phyloP scores from a whole-genome alignment of 2,888 invertebrate species.

The Thereva nobilitata region DNA sequence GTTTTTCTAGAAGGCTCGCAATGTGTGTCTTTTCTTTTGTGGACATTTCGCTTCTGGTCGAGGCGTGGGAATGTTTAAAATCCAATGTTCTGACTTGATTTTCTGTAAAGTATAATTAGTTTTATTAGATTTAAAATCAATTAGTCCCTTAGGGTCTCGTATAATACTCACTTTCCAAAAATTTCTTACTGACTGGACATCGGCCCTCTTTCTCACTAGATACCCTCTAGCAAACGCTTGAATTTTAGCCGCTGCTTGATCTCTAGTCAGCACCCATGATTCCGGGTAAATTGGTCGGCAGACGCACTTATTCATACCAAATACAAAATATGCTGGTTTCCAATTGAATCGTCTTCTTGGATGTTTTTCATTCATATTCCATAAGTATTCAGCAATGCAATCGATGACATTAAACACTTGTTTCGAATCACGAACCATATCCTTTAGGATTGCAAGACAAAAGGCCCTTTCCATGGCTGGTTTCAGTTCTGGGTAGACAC shows the following conservation, averaged over 20 bases:
- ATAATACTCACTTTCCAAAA: conserved; percentile 26
- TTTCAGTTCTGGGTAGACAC: conserved; percentile 3
- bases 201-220: neutral
- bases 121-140: neutral
- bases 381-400: conserved; percentile 23
- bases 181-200: conserved; percentile 22
- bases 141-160: neutral
- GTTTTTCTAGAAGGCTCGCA: neutral
- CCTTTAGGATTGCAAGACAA: conserved; percentile 1
- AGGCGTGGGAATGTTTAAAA: neutral
- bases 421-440: neutral
- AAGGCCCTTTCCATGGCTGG: conserved; percentile 10
- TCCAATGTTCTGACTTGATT: conserved; percentile 17
- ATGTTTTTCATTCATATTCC: conserved; percentile 21
- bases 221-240: conserved; percentile 24
- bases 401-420: conserved; percentile 31
- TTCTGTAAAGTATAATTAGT: neutral
- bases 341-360: conserved; percentile 1
- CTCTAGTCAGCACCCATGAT: conserved; percentile 25
- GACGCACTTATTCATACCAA: neutral
- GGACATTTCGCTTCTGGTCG: neutral
- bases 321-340: conserved; percentile 14
- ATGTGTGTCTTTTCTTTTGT: neutral
- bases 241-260: conserved; percentile 33
- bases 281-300: conserved; percentile 35